Evolutionary conservation across 2,888 invertebrate genomes (phyloP), one percentile per base, ranked within the genome.

Genomic region (Pollenia angustigena): DNA sequence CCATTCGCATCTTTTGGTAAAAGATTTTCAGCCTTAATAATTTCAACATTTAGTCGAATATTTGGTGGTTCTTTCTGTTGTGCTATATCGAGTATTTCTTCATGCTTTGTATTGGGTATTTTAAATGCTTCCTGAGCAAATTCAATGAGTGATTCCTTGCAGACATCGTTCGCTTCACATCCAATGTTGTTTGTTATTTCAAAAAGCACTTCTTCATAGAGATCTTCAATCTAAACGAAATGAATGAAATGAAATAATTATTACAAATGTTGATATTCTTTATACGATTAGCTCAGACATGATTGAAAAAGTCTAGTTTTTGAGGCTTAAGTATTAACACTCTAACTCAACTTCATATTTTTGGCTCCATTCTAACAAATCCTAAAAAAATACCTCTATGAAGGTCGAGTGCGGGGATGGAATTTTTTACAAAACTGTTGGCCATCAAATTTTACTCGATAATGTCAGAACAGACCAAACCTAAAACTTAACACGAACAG

Each of bases 1-100:
- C 99, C 98, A 91, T 97, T 98, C 0, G 97, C 95, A 93, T 98
- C 98, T 93, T 97, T 97, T 23, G 97, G 96, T 86, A 95, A 94
- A 60, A 98, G 93, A 90, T 97, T 97, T 94, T 97, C 97, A 1
- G 97, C 97, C 94, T 97, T 97, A 75, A 97, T 95, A 7, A 98
- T 95, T 94, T 97, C 97, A 11, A 98, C 96, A 92, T 97, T 97
- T 60, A 98, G 94, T 93, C 97, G 95, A 90, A 97, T 94, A 90
- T 97, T 97, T 0, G 97, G 97, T 1, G 97, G 96, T 94, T 97
- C 96, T 92, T 97, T 97, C 14, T 95, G 95, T 91, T 95, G 95
- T 0, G 97, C 97, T 86, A 95, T 94, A 68, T 96, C 95, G 85
- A 97, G 93, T 42, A 97, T 94, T 90, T 95, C 94, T 68, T 95